Base-by-base conservation (phyloP, 2,113 vertebrate species). In the Erythrocercus mccallii region DNA sequence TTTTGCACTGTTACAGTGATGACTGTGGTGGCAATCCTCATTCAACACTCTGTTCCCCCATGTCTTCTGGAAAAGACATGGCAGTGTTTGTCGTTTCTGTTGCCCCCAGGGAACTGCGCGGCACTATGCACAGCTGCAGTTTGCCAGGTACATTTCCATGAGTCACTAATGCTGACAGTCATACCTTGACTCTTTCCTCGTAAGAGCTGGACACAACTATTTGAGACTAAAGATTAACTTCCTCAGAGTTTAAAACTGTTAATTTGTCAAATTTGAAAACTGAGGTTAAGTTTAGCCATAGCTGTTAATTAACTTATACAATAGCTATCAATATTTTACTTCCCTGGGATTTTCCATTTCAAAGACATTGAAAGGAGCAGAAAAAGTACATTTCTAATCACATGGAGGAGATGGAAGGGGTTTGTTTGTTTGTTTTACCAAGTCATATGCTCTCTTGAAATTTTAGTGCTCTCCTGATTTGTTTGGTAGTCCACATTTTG, bases 221-320 rank as follows among this genome's bases (percentile, higher is more conserved):
- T 84, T 90, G 93, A 68, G 76, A 96, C 96, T 97, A 97, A 98
- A 96, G 95, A 98, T 98, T 98, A 98, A 98, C 97, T 97, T 97
- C 61, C 65, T 78, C 17, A 5, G 93, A 94, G 93, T 91, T 94
- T 82, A 91, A 96, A 96, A 97, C 89, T 92, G 97, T 97, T 98
- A 97, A 94, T 95, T 96, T 96, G 92, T 97, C 84, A 86, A 95
- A 94, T 97, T 94, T 93, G 92, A 96, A 94, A 96, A 96, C 93
- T 90, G 84, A 94, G 96, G 94, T 95, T 95, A 96, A 96, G 94
- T 97, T 91, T 92, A 74, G 71, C 56, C 92, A 53, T 93, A 96
- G 96, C 96, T 98, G 86, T 96, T 98, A 95, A 98, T 98, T 98
- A 98, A 98, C 98, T 96, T 97, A 72, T 35, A 96, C 91, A 94